Conservation (phyloP, 2,888 invertebrate species). For the Rutpela maculata region DNA sequence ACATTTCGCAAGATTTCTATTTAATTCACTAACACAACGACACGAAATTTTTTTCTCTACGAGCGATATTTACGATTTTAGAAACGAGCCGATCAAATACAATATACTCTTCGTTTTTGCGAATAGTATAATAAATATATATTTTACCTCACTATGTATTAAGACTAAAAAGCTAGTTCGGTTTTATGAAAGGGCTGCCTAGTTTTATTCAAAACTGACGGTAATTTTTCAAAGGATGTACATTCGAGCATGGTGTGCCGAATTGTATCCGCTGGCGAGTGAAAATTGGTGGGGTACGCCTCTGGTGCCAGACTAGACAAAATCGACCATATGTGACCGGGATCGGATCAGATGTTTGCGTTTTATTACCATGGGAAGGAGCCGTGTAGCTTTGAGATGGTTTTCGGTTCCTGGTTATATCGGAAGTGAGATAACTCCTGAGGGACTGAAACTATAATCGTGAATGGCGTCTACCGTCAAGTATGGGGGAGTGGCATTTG, state of each 20-base stretch:
- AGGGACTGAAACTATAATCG: conserved; percentile 33
- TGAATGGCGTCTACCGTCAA: conserved; percentile 34
- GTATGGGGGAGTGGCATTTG: conserved; percentile 54
- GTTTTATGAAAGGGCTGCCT: too few species aligned
- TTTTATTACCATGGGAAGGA: conserved; percentile 54
- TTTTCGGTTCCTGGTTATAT: conserved; percentile 50
- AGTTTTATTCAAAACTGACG: neutral
- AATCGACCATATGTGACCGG: conserved; percentile 49
- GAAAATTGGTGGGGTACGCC: conserved; percentile 29
- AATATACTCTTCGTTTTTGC: too few species aligned
- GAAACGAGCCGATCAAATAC: too few species aligned
- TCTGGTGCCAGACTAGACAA: conserved; percentile 49
- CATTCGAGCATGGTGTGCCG: neutral
- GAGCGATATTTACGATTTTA: too few species aligned
- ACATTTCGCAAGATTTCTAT: too few species aligned
- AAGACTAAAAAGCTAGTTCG: too few species aligned
- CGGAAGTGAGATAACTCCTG: conserved; percentile 48
- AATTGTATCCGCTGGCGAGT: neutral
- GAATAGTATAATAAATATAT: too few species aligned
- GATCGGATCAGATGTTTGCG: conserved; percentile 50
- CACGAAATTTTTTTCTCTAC: too few species aligned
- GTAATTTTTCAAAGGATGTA: neutral
- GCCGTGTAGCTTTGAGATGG: conserved; percentile 41
- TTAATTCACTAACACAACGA: too few species aligned
- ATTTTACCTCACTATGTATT: too few species aligned